These are phyloP conservation scores for Ooceraea biroi DNA, from an alignment of 1,140 invertebrate genomes.

Conservation along the genomic window DNA sequence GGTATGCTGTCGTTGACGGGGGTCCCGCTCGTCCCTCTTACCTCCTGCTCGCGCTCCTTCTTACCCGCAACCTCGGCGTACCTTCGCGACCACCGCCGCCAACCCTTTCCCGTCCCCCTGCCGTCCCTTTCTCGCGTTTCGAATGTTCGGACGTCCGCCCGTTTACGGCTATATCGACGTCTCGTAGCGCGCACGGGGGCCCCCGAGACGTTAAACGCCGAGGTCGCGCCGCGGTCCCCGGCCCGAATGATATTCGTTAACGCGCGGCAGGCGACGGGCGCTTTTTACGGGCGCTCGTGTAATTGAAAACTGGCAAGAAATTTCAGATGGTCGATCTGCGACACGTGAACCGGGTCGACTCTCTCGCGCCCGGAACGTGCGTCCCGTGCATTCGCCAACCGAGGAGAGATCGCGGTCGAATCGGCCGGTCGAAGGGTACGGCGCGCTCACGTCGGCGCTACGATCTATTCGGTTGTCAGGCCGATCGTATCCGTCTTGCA, in stretches of 20 bases:
- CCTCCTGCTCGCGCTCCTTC: constrained; percentile 28
- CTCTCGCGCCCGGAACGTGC: not conserved
- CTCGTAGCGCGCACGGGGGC: constrained; percentile 37
- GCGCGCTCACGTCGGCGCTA: constrained; percentile 24
- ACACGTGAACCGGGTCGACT: constrained; percentile 19
- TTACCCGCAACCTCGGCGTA: not conserved
- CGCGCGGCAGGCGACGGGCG: not conserved
- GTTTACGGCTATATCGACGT: constrained; percentile 63
- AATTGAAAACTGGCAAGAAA: constrained; percentile 44
- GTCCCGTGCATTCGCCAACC: not conserved
- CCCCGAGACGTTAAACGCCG: constrained; percentile 44
- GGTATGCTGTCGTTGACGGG: constrained; percentile 78
- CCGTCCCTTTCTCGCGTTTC: constrained; percentile 30
- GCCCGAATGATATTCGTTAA: constrained; percentile 43
- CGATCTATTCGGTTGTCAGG: constrained; percentile 10
- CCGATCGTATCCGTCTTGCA: constrained; percentile 27
- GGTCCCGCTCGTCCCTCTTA: constrained; percentile 66
- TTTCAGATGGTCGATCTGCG: constrained; percentile 37
- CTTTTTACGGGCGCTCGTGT: constrained; percentile 27
- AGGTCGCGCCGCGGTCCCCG: constrained; percentile 13
- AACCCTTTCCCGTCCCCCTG: not conserved
- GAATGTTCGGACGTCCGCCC: constrained; percentile 18
- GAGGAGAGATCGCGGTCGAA: constrained; percentile 5
- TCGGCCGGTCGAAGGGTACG: not conserved
- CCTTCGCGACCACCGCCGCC: not conserved